phyloP scores from a whole-genome alignment of 1,140 invertebrate genomes.

The Leptoteleia sp. region DNA sequence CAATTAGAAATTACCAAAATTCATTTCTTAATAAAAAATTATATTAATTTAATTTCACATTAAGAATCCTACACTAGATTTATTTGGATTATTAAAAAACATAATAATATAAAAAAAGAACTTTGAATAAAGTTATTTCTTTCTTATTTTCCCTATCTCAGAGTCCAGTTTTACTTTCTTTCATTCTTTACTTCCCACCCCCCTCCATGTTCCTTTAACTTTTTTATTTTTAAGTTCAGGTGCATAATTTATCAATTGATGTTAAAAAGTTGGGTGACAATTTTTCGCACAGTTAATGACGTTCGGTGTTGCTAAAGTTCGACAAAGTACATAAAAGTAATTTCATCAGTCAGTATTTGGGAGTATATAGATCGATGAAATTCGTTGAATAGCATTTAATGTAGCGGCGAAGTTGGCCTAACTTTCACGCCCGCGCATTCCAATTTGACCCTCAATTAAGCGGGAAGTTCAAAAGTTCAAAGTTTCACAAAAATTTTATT shows the following conservation, averaged over 20 bases:
- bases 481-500: slow-evolving; percentile 16
- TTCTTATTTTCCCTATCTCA: neutral
- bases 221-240: neutral
- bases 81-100: neutral
- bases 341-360: slow-evolving; percentile 31
- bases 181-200: neutral
- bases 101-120: neutral
- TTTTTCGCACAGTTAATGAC: slow-evolving; percentile 33
- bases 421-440: slow-evolving; percentile 48
- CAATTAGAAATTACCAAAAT: slow-evolving; percentile 11
- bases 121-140: neutral
- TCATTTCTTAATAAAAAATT: too few species aligned
- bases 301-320: slow-evolving; percentile 34
- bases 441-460: slow-evolving; percentile 32
- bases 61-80: neutral
- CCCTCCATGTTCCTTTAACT: too few species aligned
- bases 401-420: slow-evolving; percentile 38
- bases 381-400: slow-evolving; percentile 48
- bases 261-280: slow-evolving; percentile 13
- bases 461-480: slow-evolving; percentile 51
- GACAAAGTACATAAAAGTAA: slow-evolving; percentile 41
- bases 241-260: slow-evolving; percentile 36
- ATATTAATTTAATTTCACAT: neutral
- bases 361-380: slow-evolving; percentile 44
- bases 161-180: neutral